Base-by-base conservation (phyloP, 2,888 invertebrate genomes). In the Blastobasis adustella region DNA sequence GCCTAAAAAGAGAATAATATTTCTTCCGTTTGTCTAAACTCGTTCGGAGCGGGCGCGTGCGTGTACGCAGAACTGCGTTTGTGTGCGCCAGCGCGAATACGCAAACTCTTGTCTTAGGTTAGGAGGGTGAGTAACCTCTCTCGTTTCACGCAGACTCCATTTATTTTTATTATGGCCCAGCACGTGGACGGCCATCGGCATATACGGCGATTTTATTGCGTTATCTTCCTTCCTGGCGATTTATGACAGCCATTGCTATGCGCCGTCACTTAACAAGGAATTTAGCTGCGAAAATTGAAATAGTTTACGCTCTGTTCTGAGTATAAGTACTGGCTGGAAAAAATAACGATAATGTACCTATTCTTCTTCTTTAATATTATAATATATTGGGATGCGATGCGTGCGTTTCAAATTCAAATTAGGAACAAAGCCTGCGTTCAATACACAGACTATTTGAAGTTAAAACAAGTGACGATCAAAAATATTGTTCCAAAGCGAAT, bases 21-120 rank as follows among this genome's bases (percentile, higher is more conserved):
- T 85, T 84, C 86, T 86, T 87, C 86, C 86, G 87, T 86, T 86
- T 86, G 85, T 85, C 87, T 84, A 84, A 85, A 86, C 84, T 83
- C 74, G 85, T 85, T 82, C 80, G 64, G 79, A 78, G 83, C 85
- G 82, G 84, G 85, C 85, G 84, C 82, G 56, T 64, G 65, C 60
- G 64, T 58, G 53, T 47, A 10, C 10, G 41, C 40, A 7, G 8
- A 62, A 62, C 66, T 62, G 67, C 67, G 70, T 74, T 76, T 71
- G 72, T 69, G 68, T 61, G 65, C 56, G 61, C 55, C 53, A 66
- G 78, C 74, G 73, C 71, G 81, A 65, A 79, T 80, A 79, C 76
- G 76, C 67, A 72, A 66, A 78, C 82, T 83, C 86, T 86, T 86
- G 87, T 86, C 87, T 88, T 87, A 88, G 87, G 87, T 88, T 88